Base-by-base conservation (phyloP, 2,113 vertebrate genomes). In the Dolichallabes microphthalmus region DNA sequence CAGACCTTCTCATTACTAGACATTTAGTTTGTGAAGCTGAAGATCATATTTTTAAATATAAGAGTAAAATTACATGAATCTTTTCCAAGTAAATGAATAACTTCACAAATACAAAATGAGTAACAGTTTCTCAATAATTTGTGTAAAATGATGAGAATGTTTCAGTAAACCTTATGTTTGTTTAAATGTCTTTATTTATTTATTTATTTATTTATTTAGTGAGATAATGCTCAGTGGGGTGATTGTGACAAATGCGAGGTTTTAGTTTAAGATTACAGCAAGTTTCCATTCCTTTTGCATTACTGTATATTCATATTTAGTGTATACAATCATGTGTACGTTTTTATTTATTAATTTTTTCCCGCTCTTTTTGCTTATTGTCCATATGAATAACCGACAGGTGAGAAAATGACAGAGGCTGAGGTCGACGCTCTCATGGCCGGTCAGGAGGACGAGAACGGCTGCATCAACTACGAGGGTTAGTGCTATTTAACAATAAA, bases 401-500 rank as follows among this genome's bases (percentile, higher is more conserved):
- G 98, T 92, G 98, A 99, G 93, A 99, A 96, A 94, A 97, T 99
- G 98, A 96, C 85, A 90, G 98, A 98, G 92, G 82, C 92, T 75
- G 97, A 99, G 94, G 97, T 99, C 50, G 98, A 99, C 0, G 93
- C 96, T 73, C 95, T 99, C 84, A 93, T 99, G 96, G 86, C 92
- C 78, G 98, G 97, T 88, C 98, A 99, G 92, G 98, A 99, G 94
- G 98, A 99, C 82, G 97, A 98, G 94, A 99, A 97, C 0, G 98
- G 98, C 91, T 96, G 96, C 91, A 93, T 99, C 91, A 98, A 99
- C 94, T 99, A 98, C 0, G 98, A 99, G 92, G 96, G 98, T 98
- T 92, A 81, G 93, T 82, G 82, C 68, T 13, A 27, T 77, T 77
- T 30, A 57, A 25, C 50, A 17, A 12, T 55, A 10, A 52, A 52